Evolutionary conservation across 1,140 invertebrate species (phyloP).

Genomic region (Cyclina sinensis): DNA sequence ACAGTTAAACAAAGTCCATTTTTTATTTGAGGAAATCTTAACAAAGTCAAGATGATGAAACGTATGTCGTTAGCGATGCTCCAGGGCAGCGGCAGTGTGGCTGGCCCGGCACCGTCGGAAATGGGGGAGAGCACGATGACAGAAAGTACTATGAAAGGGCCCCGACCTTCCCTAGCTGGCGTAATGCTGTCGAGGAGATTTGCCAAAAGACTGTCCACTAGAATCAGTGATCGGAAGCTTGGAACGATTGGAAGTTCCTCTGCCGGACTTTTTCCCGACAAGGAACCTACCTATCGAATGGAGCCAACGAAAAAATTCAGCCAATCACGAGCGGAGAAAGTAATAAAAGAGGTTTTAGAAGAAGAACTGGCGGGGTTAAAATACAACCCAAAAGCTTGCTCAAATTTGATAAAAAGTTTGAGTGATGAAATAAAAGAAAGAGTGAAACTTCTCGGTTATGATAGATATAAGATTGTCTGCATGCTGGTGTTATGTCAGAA

Average conservation of each 20-base stretch:
- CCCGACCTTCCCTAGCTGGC: conserved; percentile 26
- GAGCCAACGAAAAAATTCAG: conserved; percentile 74
- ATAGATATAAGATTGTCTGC: conserved; percentile 84
- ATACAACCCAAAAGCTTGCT: conserved; percentile 69
- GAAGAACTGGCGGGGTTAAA: conserved; percentile 60
- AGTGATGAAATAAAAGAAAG: conserved; percentile 81
- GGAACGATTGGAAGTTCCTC: conserved; percentile 29
- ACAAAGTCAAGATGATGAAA: neutral
- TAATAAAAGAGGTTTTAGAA: conserved; percentile 71
- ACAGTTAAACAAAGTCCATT: too few relatives aligned
- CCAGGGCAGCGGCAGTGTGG: neutral
- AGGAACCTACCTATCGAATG: conserved; percentile 87
- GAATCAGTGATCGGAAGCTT: neutral
- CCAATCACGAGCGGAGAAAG: conserved; percentile 43
- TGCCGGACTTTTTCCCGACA: neutral
- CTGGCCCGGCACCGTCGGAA: neutral
- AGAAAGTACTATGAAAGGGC: neutral
- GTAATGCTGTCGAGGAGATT: conserved; percentile 34
- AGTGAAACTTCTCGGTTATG: conserved; percentile 77
- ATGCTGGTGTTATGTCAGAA: conserved; percentile 80
- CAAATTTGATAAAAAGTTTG: conserved; percentile 74
- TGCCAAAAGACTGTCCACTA: conserved; percentile 31
- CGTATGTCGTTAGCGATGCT: neutral
- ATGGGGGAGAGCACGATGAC: conserved; percentile 26
- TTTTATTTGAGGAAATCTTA: too few relatives aligned